phyloP scores from a whole-genome alignment of 2,888 invertebrate genomes.

The Troilus luridus region DNA sequence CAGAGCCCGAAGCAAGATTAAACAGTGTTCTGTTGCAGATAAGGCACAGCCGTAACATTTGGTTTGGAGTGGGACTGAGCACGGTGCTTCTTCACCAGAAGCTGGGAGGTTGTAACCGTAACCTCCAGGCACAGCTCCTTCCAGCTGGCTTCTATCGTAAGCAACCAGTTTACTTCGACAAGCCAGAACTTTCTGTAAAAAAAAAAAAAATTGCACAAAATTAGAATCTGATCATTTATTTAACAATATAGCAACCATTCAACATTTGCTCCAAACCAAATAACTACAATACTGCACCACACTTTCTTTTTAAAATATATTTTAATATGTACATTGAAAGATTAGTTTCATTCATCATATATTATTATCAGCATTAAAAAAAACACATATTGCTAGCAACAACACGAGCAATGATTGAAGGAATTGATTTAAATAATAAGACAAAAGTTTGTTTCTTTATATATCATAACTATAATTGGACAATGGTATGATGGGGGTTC shows the following conservation, averaged over 20 bases:
- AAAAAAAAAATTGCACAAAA: neutral
- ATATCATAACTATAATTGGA: too few relatives aligned
- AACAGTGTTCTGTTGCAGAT: slow-evolving; percentile 93
- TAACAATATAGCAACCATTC: neutral
- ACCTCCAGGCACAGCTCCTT: slow-evolving; percentile 66
- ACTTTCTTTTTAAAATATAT: too few relatives aligned
- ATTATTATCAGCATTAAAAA: neutral
- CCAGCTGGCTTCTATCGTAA: slow-evolving; percentile 89
- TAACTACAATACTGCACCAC: too few relatives aligned
- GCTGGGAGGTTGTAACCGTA: slow-evolving; percentile 60
- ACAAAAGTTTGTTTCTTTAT: too few relatives aligned
- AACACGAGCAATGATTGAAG: neutral
- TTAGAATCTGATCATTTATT: neutral
- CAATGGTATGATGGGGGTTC: too few relatives aligned
- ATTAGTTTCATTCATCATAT: neutral
- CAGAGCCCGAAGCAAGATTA: slow-evolving; percentile 90
- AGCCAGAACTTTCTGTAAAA: slow-evolving; percentile 85
- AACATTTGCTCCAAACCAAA: too few relatives aligned
- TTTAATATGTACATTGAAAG: too few relatives aligned
- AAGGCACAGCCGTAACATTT: slow-evolving; percentile 91
- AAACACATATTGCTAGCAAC: neutral
- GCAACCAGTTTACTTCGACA: slow-evolving; percentile 92
- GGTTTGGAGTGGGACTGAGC: slow-evolving; percentile 69
- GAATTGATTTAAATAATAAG: too few relatives aligned
- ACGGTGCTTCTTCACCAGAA: slow-evolving; percentile 55